Conservation (phyloP, 2,113 vertebrate species). For the Poeciliopsis retropinna region DNA sequence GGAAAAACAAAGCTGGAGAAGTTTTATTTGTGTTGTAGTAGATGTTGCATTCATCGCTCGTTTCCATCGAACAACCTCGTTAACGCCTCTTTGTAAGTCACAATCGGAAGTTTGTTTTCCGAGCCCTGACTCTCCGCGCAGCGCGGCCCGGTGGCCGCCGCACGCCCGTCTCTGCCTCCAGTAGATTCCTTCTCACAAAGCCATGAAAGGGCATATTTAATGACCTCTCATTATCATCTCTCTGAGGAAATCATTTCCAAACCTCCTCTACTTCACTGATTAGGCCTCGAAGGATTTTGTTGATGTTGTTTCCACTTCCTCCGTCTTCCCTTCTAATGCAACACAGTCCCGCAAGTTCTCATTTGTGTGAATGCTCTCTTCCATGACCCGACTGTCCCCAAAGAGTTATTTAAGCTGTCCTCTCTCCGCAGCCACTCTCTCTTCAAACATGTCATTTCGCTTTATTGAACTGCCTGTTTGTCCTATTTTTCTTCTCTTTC, state of each 20-base stretch:
- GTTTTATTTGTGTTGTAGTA: background rate
- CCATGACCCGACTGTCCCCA: conserved; percentile 41
- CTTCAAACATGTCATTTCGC: conserved; percentile 23
- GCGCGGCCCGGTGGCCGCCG: conserved; percentile 39
- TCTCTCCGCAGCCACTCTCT: background rate
- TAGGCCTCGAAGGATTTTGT: conserved; percentile 70
- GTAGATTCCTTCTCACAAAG: conserved; percentile 38
- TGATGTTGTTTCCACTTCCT: conserved; percentile 55
- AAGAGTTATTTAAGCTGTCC: conserved; percentile 23
- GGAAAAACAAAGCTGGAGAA: background rate
- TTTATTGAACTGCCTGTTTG: conserved; percentile 31
- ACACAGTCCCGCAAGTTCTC: conserved; percentile 58
- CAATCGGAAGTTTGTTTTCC: conserved; percentile 8
- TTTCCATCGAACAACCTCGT: background rate
- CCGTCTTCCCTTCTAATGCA: conserved; percentile 42
- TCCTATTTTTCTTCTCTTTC: conserved; percentile 27
- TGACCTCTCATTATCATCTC: conserved; percentile 70
- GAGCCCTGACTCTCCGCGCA: conserved; percentile 2
- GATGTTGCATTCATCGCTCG: conserved; percentile 1
- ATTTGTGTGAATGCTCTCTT: conserved; percentile 60
- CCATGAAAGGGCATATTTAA: conserved; percentile 71
- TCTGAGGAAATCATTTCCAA: conserved; percentile 66
- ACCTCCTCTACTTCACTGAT: conserved; percentile 63
- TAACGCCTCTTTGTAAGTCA: background rate
- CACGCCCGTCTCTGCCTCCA: conserved; percentile 30